Evolutionary conservation across 2,113 vertebrate species (phyloP).

Genomic region (Oophaga pumilio): DNA sequence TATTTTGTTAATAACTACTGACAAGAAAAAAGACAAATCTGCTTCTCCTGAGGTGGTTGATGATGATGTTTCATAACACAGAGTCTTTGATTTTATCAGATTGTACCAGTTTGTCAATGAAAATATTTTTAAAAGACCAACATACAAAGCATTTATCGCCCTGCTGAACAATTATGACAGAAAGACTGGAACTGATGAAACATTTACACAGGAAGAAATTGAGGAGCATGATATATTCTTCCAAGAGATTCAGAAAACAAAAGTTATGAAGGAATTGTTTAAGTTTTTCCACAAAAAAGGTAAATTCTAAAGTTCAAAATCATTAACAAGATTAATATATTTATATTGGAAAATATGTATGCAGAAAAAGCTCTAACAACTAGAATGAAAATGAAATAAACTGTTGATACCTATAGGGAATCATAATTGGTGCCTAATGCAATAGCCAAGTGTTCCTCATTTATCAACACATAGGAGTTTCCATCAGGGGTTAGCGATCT

Average conservation of each 20-base stretch:
- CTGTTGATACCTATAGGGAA: not conserved
- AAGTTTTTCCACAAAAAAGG: slow-evolving; percentile 80
- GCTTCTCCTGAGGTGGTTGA: not conserved
- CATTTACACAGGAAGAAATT: slow-evolving; percentile 75
- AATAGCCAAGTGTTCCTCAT: not conserved
- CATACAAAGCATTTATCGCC: slow-evolving; percentile 80
- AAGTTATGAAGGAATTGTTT: slow-evolving; percentile 82
- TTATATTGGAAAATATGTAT: not conserved
- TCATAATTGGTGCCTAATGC: not conserved
- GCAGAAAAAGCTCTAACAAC: not conserved
- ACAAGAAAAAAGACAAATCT: no score
- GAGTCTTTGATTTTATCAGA: slow-evolving; percentile 64
- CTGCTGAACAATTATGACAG: slow-evolving; percentile 89
- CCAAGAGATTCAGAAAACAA: slow-evolving; percentile 79
- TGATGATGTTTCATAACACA: not conserved
- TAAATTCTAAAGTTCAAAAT: slow-evolving; percentile 62
- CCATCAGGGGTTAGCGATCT: not conserved
- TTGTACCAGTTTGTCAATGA: slow-evolving; percentile 84
- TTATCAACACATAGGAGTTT: not conserved
- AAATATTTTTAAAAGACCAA: slow-evolving; percentile 81
- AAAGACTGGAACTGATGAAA: slow-evolving; percentile 78
- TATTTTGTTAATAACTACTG: no score
- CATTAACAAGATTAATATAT: not conserved
- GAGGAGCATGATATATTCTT: slow-evolving; percentile 85
- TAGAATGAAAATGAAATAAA: not conserved